Conservation (phyloP, 2,113 vertebrate genomes). For the Colinus virginianus region DNA sequence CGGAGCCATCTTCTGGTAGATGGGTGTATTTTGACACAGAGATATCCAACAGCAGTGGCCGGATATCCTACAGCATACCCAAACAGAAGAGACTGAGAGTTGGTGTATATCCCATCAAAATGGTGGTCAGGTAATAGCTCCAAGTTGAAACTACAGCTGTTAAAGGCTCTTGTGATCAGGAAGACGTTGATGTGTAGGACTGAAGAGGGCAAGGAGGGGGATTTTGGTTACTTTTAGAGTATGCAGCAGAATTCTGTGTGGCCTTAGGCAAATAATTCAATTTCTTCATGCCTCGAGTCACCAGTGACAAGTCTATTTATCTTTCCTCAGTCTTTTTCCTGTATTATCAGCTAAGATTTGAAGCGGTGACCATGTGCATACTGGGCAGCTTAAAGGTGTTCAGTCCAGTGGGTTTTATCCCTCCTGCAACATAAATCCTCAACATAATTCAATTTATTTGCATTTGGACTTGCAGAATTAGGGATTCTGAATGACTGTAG, state of each 20-base stretch:
- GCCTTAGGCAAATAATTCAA: not conserved
- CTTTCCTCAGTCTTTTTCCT: not conserved
- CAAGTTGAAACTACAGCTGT: not conserved
- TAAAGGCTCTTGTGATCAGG: not conserved
- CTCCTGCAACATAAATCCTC: not conserved
- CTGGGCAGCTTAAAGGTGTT: not conserved
- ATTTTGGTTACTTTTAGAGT: not conserved
- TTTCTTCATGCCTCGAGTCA: not conserved
- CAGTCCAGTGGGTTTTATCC: not conserved
- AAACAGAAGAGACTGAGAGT: slow-evolving; percentile 88
- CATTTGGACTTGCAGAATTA: not conserved
- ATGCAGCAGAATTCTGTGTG: not conserved
- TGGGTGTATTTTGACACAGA: slow-evolving; percentile 97
- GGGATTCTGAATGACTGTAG: not conserved
- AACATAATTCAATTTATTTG: not conserved
- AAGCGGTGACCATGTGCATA: not conserved
- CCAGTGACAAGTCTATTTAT: not conserved
- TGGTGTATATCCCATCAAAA: slow-evolving; percentile 95
- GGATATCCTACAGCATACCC: slow-evolving; percentile 90
- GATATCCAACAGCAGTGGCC: slow-evolving; percentile 93
- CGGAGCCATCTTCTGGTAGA: slow-evolving; percentile 90
- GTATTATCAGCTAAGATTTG: not conserved
- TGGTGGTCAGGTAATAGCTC: slow-evolving; percentile 92
- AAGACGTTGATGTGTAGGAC: not conserved
- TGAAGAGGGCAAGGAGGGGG: not conserved